Evolutionary conservation across 1,140 invertebrate species (phyloP).

Genomic region (Eupeodes corollae): DNA sequence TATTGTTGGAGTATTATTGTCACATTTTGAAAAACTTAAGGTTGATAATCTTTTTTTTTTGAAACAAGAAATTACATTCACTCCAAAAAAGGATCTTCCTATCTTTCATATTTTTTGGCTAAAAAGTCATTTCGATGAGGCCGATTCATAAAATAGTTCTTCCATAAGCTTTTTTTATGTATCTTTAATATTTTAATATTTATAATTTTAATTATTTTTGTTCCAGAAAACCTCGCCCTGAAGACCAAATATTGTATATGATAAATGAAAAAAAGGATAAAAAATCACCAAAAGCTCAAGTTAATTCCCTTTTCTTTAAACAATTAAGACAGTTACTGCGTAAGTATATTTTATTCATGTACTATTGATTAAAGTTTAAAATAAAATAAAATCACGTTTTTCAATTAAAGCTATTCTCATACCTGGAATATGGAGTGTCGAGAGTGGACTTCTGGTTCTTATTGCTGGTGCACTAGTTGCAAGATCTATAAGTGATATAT

Average conservation of each 20-base stretch:
- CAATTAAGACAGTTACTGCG: constrained; percentile 64
- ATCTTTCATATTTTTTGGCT: too few species aligned
- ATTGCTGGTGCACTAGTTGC: constrained; percentile 73
- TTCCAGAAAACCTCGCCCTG: constrained; percentile 36
- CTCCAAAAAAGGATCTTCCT: too few species aligned
- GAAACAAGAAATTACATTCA: too few species aligned
- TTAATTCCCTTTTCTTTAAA: constrained; percentile 71
- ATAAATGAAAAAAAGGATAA: constrained; percentile 59
- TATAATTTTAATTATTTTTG: constrained; percentile 2
- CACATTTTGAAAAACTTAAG: too few species aligned
- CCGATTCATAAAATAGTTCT: too few species aligned
- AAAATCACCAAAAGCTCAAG: constrained; percentile 65
- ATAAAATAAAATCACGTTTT: neutral
- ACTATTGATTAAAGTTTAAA: neutral
- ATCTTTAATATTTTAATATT: neutral
- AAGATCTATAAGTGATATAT: constrained; percentile 89
- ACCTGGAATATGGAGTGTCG: constrained; percentile 60
- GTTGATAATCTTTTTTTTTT: too few species aligned
- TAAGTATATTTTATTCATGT: constrained; percentile 14
- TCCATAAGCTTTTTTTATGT: too few species aligned
- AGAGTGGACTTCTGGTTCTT: constrained; percentile 67
- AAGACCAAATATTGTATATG: constrained; percentile 63
- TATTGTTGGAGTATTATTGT: too few species aligned
- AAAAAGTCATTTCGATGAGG: too few species aligned
- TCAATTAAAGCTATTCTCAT: constrained; percentile 55